A percentile compares a stretch with the other conserved stretches of the same genome.
These are phyloP conservation scores for Furcula furcula DNA, from an alignment of 2,888 invertebrate genomes.

Conservation along the genomic window DNA sequence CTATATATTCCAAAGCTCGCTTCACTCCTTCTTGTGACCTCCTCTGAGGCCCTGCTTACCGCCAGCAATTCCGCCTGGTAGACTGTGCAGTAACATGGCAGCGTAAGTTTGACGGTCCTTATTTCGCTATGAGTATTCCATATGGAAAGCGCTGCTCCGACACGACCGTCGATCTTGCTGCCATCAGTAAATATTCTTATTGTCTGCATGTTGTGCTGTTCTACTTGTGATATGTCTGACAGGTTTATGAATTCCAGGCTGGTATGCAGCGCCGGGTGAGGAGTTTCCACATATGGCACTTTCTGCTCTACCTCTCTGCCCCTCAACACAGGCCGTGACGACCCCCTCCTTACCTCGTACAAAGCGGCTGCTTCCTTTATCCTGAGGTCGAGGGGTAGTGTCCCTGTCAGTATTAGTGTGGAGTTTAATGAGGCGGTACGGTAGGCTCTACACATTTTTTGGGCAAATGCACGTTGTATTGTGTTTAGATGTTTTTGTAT, in stretches of 20 bases:
- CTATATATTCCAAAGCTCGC: conserved; percentile 1
- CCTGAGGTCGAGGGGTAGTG: conserved; percentile 18
- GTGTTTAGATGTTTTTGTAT: background rate
- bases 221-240: background rate
- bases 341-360: conserved; percentile 1
- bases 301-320: background rate
- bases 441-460: conserved; percentile 6
- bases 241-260: conserved; percentile 3
- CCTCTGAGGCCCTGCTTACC: background rate
- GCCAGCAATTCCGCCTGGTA: background rate
- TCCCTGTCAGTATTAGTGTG: conserved; percentile 13
- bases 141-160: background rate
- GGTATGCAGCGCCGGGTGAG: conserved; percentile 4
- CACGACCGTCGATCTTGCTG: background rate
- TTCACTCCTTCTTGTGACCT: conserved; percentile 7
- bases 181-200: conserved; percentile 5
- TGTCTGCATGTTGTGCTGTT: background rate
- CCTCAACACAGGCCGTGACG: background rate
- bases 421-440: conserved; percentile 16
- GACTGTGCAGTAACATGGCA: background rate
- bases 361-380: conserved; percentile 11
- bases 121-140: background rate
- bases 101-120: background rate
- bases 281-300: background rate
- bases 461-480: background rate